phyloP scores from a whole-genome alignment of 1,140 invertebrate genomes.

The Penaeus chinensis region DNA sequence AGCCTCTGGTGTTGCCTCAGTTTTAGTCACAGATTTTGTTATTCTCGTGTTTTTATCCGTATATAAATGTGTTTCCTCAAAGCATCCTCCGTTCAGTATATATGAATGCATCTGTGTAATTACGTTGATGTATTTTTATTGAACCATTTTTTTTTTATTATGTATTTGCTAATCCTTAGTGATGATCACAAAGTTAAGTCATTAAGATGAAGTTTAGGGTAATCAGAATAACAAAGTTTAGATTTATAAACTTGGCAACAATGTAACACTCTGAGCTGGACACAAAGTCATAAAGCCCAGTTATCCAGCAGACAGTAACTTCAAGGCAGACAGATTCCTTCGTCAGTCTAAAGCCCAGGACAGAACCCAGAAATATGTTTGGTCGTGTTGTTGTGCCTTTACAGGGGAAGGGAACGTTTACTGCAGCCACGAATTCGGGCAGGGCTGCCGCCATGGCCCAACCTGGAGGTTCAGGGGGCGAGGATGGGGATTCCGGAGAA shows the following conservation, averaged over 20 bases:
- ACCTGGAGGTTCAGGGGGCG: slow-evolving; percentile 32
- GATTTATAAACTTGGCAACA: too few species aligned
- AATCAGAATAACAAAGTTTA: too few species aligned
- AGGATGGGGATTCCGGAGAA: slow-evolving; percentile 52
- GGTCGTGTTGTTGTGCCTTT: slow-evolving; percentile 63
- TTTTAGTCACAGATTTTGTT: background rate
- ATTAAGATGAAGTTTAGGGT: background rate
- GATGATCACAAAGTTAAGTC: slow-evolving; percentile 12
- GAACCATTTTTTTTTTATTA: background rate
- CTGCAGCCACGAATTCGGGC: slow-evolving; percentile 63
- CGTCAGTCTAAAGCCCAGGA: slow-evolving; percentile 1
- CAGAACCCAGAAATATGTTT: slow-evolving; percentile 63
- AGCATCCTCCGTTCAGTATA: slow-evolving; percentile 29
- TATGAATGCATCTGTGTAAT: slow-evolving; percentile 29
- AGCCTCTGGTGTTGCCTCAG: too few species aligned
- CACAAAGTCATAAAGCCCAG: too few species aligned
- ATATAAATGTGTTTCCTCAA: background rate
- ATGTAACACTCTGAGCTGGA: too few species aligned
- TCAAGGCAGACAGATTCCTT: too few species aligned
- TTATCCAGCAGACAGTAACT: too few species aligned
- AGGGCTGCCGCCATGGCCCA: slow-evolving; percentile 58
- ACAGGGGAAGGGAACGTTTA: slow-evolving; percentile 63
- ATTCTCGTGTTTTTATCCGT: slow-evolving; percentile 5
- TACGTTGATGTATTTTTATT: slow-evolving; percentile 15
- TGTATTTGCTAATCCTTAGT: background rate